Evolutionary conservation across 2,797 vertebrate species (phyloP).

Genomic region (Sylvia borin): DNA sequence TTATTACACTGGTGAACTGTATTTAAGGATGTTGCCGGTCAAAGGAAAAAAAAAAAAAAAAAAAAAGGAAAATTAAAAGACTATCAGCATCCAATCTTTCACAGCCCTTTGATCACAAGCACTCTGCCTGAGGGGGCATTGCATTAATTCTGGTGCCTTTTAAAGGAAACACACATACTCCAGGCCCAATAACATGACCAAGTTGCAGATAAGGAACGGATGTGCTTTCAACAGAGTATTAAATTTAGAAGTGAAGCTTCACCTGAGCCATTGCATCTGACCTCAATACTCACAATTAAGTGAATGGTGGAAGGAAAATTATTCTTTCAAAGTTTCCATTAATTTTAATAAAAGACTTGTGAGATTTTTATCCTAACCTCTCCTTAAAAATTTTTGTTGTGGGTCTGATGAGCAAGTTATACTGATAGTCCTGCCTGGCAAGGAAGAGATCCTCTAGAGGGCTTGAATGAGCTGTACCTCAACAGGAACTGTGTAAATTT

Average conservation of each 20-base stretch:
- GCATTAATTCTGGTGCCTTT: constrained; percentile 8
- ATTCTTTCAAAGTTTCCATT: not conserved
- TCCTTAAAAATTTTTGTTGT: not conserved
- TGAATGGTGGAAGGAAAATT: not conserved
- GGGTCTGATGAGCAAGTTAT: not conserved
- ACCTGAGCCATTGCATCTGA: not conserved
- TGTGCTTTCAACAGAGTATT: not conserved
- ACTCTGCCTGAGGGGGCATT: not conserved
- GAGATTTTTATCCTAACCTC: not conserved
- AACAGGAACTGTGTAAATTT: not conserved
- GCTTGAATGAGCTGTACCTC: not conserved
- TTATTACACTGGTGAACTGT: not conserved
- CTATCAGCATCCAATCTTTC: not conserved
- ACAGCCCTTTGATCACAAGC: constrained; percentile 3
- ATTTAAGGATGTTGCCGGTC: not conserved
- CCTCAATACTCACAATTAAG: not conserved
- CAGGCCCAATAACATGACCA: not conserved
- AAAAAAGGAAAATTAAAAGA: not conserved
- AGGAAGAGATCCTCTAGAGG: not conserved
- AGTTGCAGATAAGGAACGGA: not conserved
- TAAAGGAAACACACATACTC: not conserved
- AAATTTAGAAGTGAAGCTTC: not conserved
- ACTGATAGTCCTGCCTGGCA: not conserved
- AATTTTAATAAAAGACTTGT: not conserved
- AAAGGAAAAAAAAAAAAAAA: not conserved